Percentiles rank a stretch among this genome's conserved stretches.
Conservation (phyloP, 2,113 vertebrate genomes). For the Pao palembangensis region DNA sequence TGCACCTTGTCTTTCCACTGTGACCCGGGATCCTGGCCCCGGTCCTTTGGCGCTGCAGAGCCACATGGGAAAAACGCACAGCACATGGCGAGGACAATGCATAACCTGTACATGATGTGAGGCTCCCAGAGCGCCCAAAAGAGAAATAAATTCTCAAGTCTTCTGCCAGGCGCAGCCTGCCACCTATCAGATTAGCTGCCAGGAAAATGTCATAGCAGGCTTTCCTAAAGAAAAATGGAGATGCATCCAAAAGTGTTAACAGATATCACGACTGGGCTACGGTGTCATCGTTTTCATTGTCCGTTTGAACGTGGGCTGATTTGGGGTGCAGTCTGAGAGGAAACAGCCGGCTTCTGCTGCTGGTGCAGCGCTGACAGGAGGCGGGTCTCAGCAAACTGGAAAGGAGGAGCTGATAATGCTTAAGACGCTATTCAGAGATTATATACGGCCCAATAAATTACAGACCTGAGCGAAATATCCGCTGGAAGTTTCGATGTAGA, state of each 20-base stretch:
- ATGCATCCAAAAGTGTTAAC: background rate
- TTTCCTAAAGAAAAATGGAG: constrained; percentile 5
- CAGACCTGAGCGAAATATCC: background rate
- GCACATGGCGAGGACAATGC: constrained; percentile 38
- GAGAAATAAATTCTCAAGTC: background rate
- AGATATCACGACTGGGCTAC: constrained; percentile 8
- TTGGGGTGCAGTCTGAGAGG: background rate
- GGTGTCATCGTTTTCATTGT: constrained; percentile 16
- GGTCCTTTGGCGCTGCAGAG: constrained; percentile 43
- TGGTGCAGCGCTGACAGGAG: constrained; percentile 33
- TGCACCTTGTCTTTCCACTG: constrained; percentile 5
- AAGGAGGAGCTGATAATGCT: constrained; percentile 45
- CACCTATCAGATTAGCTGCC: constrained; percentile 11
- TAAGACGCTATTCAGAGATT: background rate
- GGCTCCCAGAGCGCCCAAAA: constrained; percentile 2
- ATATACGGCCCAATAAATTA: background rate
- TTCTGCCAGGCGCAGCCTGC: constrained; percentile 26
- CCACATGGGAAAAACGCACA: constrained; percentile 35
- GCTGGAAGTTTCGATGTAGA: too few relatives aligned
- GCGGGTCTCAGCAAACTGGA: constrained; percentile 21
- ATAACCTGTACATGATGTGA: constrained; percentile 49
- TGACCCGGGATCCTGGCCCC: constrained; percentile 14
- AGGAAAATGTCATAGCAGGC: constrained; percentile 25
- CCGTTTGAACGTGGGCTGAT: constrained; percentile 5
- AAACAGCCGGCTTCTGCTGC: constrained; percentile 45